A percentile compares a stretch with the other conserved stretches of the same genome.
phyloP scores from a whole-genome alignment of 2,888 invertebrate genomes.

The Augochlorella aurata region DNA sequence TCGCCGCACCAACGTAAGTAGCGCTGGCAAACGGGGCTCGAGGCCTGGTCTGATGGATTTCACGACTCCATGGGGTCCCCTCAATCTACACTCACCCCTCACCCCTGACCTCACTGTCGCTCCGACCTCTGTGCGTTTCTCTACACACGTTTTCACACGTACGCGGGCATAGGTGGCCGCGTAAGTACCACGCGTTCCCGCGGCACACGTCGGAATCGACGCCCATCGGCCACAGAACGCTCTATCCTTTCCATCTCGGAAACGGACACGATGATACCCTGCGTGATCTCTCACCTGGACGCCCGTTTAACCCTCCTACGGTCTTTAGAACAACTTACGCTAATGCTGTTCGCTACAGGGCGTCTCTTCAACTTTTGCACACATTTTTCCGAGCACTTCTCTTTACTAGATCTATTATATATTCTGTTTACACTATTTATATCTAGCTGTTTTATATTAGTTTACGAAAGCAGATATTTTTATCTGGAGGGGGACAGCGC shows the following conservation, averaged over 20 bases:
- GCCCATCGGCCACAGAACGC: conserved; percentile 48
- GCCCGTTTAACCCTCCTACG: neutral
- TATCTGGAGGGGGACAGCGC: no score
- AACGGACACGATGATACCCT: conserved; percentile 27
- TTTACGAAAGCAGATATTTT: no score
- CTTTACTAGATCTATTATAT: no score
- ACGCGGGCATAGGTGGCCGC: conserved; percentile 48
- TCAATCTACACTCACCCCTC: conserved; percentile 76
- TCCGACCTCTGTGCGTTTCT: conserved; percentile 57
- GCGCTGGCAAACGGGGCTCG: conserved; percentile 74
- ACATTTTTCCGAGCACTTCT: no score
- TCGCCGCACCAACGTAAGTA: conserved; percentile 74
- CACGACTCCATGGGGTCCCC: conserved; percentile 79
- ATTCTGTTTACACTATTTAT: no score
- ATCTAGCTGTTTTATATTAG: no score
- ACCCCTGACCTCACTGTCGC: conserved; percentile 61
- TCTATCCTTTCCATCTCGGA: conserved; percentile 35
- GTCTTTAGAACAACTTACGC: no score
- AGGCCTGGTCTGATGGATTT: conserved; percentile 79
- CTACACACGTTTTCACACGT: conserved; percentile 61
- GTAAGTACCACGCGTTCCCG: conserved; percentile 42
- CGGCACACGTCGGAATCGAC: conserved; percentile 26
- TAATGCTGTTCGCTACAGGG: no score
- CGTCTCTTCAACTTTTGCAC: no score
- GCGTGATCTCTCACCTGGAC: neutral